A percentile compares a stretch with the other conserved stretches of the same genome.
Conservation (phyloP, 92 coral and sea anemone species). For the Zoanthus gigantus region DNA sequence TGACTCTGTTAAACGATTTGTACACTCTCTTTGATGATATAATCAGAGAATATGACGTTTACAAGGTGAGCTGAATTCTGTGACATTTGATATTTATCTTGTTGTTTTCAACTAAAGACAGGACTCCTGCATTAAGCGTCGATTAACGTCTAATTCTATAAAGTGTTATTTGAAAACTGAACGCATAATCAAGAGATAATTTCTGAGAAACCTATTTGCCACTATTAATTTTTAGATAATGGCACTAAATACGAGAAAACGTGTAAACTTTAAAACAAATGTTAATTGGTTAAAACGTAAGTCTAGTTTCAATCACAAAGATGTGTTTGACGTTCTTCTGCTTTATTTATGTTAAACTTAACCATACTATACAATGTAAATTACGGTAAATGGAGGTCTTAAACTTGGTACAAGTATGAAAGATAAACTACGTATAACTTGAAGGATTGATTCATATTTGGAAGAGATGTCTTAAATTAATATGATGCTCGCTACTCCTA, state of each 20-base stretch:
- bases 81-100: not conserved
- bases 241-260: not conserved
- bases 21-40: slow-evolving; percentile 96
- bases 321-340: not conserved
- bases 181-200: not conserved
- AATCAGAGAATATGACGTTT: slow-evolving; percentile 95
- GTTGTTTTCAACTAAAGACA: not conserved
- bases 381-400: too few relatives aligned
- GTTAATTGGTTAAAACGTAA: not conserved
- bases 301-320: not conserved
- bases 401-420: too few relatives aligned
- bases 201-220: not conserved
- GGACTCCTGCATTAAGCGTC: too few relatives aligned
- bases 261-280: not conserved
- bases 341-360: not conserved
- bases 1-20: slow-evolving; percentile 89
- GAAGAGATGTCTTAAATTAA: too few relatives aligned
- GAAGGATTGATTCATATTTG: too few relatives aligned
- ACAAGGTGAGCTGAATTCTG: slow-evolving; percentile 72
- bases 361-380: too few relatives aligned
- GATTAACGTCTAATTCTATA: not conserved
- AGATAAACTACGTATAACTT: too few relatives aligned
- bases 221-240: not conserved
- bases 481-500: too few relatives aligned
- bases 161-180: not conserved